A percentile compares a stretch with the other conserved stretches of the same genome.
Evolutionary conservation across 1,140 invertebrate species (phyloP).

Genomic region (Drosophila lacteicornis): DNA sequence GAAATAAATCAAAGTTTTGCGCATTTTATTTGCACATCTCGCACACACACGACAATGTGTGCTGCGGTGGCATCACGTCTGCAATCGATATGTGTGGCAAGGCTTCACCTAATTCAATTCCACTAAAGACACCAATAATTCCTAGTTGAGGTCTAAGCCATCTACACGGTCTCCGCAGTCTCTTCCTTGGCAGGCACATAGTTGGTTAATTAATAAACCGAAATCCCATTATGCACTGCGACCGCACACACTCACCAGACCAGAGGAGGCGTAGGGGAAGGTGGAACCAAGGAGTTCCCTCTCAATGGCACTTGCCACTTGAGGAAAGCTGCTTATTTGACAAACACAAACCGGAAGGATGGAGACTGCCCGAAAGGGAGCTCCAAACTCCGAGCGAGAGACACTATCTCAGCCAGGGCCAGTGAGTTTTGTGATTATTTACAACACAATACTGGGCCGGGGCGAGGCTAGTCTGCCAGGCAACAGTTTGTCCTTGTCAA

Average conservation of each 20-base stretch:
- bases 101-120: constrained; percentile 39
- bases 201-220: constrained; percentile 57
- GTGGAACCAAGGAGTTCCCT: constrained; percentile 17
- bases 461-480: constrained; percentile 2
- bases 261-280: not conserved
- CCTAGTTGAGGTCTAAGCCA: constrained; percentile 27
- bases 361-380: constrained; percentile 2
- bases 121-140: constrained; percentile 39
- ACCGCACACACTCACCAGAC: constrained; percentile 22
- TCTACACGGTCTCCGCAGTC: not conserved
- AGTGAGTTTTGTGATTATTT: constrained; percentile 64
- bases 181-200: not conserved
- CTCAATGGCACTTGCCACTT: constrained; percentile 57
- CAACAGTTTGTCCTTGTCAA: constrained; percentile 57
- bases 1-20: constrained; percentile 63
- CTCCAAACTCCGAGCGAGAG: constrained; percentile 1
- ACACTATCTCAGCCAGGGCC: constrained; percentile 28
- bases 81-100: constrained; percentile 38
- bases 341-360: constrained; percentile 51
- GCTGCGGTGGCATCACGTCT: constrained; percentile 16
- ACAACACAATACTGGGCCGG: constrained; percentile 26
- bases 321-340: constrained; percentile 62
- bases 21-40: constrained; percentile 50
- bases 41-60: constrained; percentile 20
- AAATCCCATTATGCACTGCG: constrained; percentile 55